Evolutionary conservation across 2,113 vertebrate species (phyloP), one percentile per base, ranked within the genome.

Genomic region (Pionites leucogaster): DNA sequence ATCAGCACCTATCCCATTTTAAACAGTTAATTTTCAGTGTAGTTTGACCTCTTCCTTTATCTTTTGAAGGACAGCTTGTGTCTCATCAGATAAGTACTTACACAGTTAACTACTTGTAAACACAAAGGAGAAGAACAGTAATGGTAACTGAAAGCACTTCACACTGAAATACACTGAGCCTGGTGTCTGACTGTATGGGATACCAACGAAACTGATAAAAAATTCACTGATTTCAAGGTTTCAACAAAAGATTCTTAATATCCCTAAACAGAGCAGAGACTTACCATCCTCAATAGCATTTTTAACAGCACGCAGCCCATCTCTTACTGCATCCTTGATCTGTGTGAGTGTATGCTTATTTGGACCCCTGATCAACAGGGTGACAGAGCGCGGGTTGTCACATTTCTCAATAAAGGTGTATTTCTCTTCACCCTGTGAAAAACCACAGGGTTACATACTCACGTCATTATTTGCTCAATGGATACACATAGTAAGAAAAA

Each of bases 241-340:
- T 35, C 57, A 39, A 4, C 18, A 62, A 5, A 35, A 78, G 41
- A 24, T 28, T 25, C 33, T 71, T 7, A 7, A 4, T 24, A 10
- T 7, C 6, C 2, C 5, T 8, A 6, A 49, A 17, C 42, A 50
- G 11, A 74, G 10, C 6, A 0, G 10, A 27, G 8, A 78, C 98
- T 97, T 77, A 99, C 99, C 99, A 65, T 99, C 99, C 96, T 99
- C 99, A 3, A 99, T 98, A n/a, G 99, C 99, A 2, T 99, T 99
- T 92, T 99, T 99, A 33, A 99, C 99, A 0, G 99, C 99, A 8
- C 99, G 97, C 89, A 99, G 98, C 8, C 99, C 99, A 10, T 99
- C 99, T 91, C 99, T 97, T 9, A 99, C 97, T 0, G 99, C 99
- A 17, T 99, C 99, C 98, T 99, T 99, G 97, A 99, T 99, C 74